Percentiles rank a stretch among this genome's conserved stretches.
These are phyloP conservation scores for Coenobita brevimanus DNA, from an alignment of 1,140 invertebrate species.

Conservation along the genomic window DNA sequence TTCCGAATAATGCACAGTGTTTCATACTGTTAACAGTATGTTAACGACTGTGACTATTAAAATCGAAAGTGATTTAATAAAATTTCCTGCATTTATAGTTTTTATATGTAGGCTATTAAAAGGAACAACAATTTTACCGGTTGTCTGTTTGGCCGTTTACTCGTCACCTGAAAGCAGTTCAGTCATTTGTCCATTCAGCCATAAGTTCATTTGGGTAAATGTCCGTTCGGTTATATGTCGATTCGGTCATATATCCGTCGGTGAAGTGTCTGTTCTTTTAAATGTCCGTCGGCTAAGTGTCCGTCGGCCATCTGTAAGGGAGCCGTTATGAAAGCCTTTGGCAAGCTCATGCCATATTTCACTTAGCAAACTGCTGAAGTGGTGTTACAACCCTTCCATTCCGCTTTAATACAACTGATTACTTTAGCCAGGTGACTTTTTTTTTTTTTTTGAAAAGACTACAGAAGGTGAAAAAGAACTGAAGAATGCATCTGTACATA, in stretches of 20 bases:
- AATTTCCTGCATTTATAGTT: background rate
- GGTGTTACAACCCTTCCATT: too few relatives aligned
- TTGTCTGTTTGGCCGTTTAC: background rate
- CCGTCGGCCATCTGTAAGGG: too few relatives aligned
- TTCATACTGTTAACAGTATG: background rate
- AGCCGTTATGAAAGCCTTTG: too few relatives aligned
- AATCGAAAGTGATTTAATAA: background rate
- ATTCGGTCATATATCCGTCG: background rate
- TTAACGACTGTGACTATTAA: background rate
- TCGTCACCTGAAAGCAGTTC: background rate
- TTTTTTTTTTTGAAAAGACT: too few relatives aligned
- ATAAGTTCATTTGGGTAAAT: background rate
- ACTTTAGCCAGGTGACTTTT: too few relatives aligned
- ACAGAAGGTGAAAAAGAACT: too few relatives aligned
- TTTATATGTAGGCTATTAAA: background rate
- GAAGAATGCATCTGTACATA: too few relatives aligned
- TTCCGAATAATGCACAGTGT: background rate
- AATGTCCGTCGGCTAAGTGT: too few relatives aligned
- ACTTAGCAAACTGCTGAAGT: too few relatives aligned
- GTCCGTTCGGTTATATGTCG: background rate
- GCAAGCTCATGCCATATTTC: too few relatives aligned
- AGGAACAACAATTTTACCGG: background rate
- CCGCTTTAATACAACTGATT: too few relatives aligned
- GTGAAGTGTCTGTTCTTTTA: background rate
- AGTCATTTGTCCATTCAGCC: background rate